Conservation (phyloP, 2,888 invertebrate species). For the Oxyteleia sp. region DNA sequence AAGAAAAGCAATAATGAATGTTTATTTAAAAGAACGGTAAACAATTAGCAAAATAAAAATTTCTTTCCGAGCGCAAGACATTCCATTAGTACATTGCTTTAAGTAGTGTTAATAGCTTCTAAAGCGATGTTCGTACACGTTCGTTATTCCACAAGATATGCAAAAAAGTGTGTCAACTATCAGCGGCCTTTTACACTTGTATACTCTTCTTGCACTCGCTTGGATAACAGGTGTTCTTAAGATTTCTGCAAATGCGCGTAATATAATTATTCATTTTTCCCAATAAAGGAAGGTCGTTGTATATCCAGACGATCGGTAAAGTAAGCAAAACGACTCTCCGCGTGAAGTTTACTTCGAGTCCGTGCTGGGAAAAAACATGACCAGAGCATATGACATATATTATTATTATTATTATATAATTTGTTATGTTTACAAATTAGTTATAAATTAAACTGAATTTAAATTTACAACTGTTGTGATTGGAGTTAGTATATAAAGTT, state of each 20-base stretch:
- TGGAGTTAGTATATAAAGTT: too few relatives aligned
- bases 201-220: constrained; percentile 42
- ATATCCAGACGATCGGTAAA: too few relatives aligned
- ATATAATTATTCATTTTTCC: too few relatives aligned
- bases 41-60: constrained; percentile 40
- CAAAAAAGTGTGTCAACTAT: constrained; percentile 54
- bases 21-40: constrained; percentile 24
- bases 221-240: constrained; percentile 41
- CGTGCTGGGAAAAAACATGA: too few relatives aligned
- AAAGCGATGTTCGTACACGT: constrained; percentile 29
- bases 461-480: too few relatives aligned
- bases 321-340: too few relatives aligned
- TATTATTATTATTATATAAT: too few relatives aligned
- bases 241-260: constrained; percentile 16
- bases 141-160: constrained; percentile 36
- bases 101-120: constrained; percentile 39
- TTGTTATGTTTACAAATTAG: too few relatives aligned
- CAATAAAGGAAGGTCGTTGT: too few relatives aligned
- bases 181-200: constrained; percentile 43
- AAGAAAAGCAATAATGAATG: constrained; percentile 21
- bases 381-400: too few relatives aligned
- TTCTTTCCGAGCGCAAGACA: constrained; percentile 7
- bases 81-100: constrained; percentile 22
- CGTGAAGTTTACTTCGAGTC: too few relatives aligned
- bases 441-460: too few relatives aligned